phyloP scores from a whole-genome alignment of 2,888 invertebrate genomes.

The Eupithecia subumbrata region DNA sequence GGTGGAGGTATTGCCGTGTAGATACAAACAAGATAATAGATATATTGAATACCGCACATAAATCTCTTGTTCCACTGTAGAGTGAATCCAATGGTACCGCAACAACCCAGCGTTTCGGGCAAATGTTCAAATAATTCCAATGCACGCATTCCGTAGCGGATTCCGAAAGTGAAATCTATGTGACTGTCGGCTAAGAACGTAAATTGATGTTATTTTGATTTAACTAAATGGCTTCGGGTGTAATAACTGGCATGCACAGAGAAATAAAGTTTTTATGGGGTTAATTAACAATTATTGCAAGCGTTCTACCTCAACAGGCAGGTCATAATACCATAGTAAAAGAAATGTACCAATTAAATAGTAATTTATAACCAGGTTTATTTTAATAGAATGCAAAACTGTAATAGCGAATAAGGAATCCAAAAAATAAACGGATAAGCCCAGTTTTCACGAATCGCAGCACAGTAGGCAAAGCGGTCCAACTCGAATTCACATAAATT shows the following conservation, averaged over 20 bases:
- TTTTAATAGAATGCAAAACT: not conserved
- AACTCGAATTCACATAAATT: constrained; percentile 71
- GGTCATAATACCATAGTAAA: not conserved
- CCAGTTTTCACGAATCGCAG: constrained; percentile 33
- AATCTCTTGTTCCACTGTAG: constrained; percentile 58
- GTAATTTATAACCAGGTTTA: not conserved
- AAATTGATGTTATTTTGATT: constrained; percentile 28
- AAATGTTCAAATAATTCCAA: constrained; percentile 66
- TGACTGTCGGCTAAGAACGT: constrained; percentile 43
- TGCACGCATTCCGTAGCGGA: constrained; percentile 57
- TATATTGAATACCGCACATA: constrained; percentile 61
- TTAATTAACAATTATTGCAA: constrained; percentile 6
- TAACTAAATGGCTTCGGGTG: constrained; percentile 16
- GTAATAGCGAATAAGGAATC: not conserved
- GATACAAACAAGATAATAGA: constrained; percentile 59
- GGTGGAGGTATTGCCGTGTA: constrained; percentile 41
- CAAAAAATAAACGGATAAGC: constrained; percentile 13
- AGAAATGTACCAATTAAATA: not conserved
- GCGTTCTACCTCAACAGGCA: constrained; percentile 9
- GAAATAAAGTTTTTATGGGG: constrained; percentile 3
- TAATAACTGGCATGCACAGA: not conserved
- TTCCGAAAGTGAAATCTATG: constrained; percentile 59
- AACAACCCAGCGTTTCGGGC: constrained; percentile 55
- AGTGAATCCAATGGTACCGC: constrained; percentile 60
- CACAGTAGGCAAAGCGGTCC: constrained; percentile 47